phyloP scores from a whole-genome alignment of 2,113 vertebrate species.

The Macrotis lagotis region DNA sequence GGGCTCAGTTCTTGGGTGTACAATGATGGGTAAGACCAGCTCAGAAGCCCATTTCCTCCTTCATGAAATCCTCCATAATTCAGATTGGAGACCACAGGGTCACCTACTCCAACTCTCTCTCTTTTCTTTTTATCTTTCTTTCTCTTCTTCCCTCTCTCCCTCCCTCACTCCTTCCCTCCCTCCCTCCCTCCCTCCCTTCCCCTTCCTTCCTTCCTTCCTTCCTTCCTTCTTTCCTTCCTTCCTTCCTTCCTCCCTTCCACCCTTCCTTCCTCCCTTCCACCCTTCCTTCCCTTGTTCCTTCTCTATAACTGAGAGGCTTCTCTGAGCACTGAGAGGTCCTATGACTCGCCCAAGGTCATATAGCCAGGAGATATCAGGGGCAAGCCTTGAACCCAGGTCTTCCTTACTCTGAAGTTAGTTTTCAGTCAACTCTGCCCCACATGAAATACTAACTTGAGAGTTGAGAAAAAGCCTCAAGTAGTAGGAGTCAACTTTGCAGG shows the following conservation, averaged over 20 bases:
- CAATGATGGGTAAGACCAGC: background rate
- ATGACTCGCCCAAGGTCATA: background rate
- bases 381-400: background rate
- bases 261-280: too few relatives aligned
- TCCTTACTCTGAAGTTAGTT: background rate
- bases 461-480: background rate
- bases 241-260: too few relatives aligned
- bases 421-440: background rate
- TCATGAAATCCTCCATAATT: too few relatives aligned
- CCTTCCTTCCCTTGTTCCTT: background rate
- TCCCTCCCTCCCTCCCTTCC: rapidly evolving
- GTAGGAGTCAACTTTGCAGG: too few relatives aligned
- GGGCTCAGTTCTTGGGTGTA: background rate
- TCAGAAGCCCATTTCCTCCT: too few relatives aligned
- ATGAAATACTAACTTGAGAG: background rate
- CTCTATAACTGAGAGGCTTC: background rate
- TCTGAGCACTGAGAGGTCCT: background rate
- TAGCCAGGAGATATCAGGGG: background rate
- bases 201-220: too few relatives aligned
- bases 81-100: too few relatives aligned
- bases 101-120: background rate
- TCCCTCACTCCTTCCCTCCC: too few relatives aligned
- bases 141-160: rapidly evolving
- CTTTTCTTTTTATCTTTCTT: background rate
- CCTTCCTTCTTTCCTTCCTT: too few relatives aligned